Evolutionary conservation across 2,888 invertebrate species (phyloP).

Genomic region (Deilephila porcellus): DNA sequence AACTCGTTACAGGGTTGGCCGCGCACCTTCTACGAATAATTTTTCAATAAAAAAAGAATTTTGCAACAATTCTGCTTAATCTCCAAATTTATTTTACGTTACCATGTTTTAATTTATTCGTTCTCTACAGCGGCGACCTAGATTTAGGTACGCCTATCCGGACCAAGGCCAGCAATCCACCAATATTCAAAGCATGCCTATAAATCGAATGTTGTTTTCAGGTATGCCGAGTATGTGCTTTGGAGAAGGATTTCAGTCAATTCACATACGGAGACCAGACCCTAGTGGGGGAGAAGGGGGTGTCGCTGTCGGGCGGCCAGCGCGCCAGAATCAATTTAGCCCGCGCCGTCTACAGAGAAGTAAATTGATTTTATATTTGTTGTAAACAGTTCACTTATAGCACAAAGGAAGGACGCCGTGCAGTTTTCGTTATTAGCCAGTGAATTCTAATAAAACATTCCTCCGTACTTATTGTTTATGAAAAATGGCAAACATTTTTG

Average conservation of each 20-base stretch:
- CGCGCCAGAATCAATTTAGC: constrained; percentile 89
- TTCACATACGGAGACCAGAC: constrained; percentile 88
- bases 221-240: constrained; percentile 81
- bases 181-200: background rate
- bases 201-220: constrained; percentile 40
- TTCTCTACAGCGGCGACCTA: background rate
- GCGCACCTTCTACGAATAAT: background rate
- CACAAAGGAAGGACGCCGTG: constrained; percentile 34
- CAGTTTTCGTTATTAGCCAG: constrained; percentile 17
- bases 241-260: constrained; percentile 83
- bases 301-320: constrained; percentile 89
- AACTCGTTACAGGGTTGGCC: background rate
- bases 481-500: constrained; percentile 1
- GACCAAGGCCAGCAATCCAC: background rate
- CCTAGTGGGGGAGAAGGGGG: constrained; percentile 89
- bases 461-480: background rate
- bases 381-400: constrained; percentile 34
- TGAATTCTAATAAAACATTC: constrained; percentile 23
- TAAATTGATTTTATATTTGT: constrained; percentile 53
- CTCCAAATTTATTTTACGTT: background rate
- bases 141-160: background rate
- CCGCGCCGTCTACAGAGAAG: constrained; percentile 79
- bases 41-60: too few relatives aligned
- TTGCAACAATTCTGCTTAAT: background rate
- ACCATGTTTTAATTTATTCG: background rate